Evolutionary conservation across 2,888 invertebrate genomes (phyloP).

Genomic region (Eristalis intricaria): DNA sequence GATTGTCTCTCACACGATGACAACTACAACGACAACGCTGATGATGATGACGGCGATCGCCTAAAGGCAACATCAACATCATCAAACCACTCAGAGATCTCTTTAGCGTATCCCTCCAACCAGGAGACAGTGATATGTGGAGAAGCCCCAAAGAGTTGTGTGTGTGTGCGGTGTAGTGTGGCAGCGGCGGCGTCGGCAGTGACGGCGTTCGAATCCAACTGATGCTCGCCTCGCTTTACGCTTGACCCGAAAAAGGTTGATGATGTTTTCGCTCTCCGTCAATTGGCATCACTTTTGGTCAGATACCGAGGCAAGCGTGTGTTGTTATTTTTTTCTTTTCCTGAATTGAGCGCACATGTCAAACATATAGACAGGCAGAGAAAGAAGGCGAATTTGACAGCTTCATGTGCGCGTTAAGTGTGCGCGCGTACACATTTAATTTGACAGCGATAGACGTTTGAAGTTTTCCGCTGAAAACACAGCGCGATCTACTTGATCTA

Average conservation of each 20-base stretch:
- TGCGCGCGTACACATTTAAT: conserved; percentile 40
- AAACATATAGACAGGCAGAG: conserved; percentile 53
- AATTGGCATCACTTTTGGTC: conserved; percentile 66
- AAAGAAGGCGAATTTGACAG: conserved; percentile 48
- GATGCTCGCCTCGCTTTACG: conserved; percentile 62
- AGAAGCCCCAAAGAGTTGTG: conserved; percentile 45
- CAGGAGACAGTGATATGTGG: conserved; percentile 53
- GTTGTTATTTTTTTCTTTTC: conserved; percentile 17
- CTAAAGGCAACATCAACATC: conserved; percentile 60
- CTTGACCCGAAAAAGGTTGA: conserved; percentile 68
- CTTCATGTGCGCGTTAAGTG: conserved; percentile 46
- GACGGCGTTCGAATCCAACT: conserved; percentile 31
- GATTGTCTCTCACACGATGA: conserved; percentile 64
- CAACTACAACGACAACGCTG: conserved; percentile 12
- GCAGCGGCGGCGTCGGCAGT: background rate
- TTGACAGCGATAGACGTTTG: conserved; percentile 34
- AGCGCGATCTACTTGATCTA: background rate
- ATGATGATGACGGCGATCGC: conserved; percentile 54
- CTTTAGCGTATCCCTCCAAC: conserved; percentile 48
- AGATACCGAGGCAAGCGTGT: conserved; percentile 28
- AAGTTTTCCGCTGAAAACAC: conserved; percentile 30
- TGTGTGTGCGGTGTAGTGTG: background rate
- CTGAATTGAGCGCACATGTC: conserved; percentile 61
- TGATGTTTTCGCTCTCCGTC: conserved; percentile 47
- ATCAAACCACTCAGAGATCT: conserved; percentile 59